Percentiles rank a stretch among this genome's conserved stretches.
These are phyloP conservation scores for Delichon dasypus DNA, from an alignment of 2,797 vertebrate species.

Conservation along the genomic window DNA sequence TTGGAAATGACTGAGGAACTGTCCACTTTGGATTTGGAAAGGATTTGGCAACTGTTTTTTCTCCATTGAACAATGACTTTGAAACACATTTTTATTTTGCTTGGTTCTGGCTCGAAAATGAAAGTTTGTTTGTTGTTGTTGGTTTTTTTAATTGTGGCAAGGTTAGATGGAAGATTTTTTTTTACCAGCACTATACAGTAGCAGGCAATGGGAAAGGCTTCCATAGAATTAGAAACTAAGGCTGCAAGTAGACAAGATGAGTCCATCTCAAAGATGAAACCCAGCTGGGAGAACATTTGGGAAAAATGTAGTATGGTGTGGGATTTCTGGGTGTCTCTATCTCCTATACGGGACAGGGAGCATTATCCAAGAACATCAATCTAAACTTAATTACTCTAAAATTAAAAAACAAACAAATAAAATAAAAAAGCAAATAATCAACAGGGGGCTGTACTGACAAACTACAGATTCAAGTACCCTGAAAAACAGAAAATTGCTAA, in stretches of 20 bases:
- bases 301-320: neutral
- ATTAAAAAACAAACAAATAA: neutral
- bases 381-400: neutral
- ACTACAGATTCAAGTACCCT: neutral
- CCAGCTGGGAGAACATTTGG: neutral
- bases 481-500: neutral
- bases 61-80: neutral
- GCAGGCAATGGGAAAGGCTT: neutral
- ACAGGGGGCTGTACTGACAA: neutral
- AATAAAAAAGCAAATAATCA: neutral
- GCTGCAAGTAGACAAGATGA: neutral
- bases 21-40: conserved; percentile 34
- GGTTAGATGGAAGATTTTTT: neutral
- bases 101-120: neutral
- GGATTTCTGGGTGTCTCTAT: neutral
- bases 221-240: neutral
- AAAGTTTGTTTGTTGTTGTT: neutral
- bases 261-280: neutral
- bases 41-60: neutral
- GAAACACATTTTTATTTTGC: neutral
- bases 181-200: neutral
- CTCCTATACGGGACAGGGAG: neutral
- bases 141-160: neutral
- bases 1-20: conserved; percentile 45
- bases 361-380: neutral